These are phyloP conservation scores for Synanthedon myopaeformis DNA, from an alignment of 2,888 invertebrate species.

Conservation along the genomic window DNA sequence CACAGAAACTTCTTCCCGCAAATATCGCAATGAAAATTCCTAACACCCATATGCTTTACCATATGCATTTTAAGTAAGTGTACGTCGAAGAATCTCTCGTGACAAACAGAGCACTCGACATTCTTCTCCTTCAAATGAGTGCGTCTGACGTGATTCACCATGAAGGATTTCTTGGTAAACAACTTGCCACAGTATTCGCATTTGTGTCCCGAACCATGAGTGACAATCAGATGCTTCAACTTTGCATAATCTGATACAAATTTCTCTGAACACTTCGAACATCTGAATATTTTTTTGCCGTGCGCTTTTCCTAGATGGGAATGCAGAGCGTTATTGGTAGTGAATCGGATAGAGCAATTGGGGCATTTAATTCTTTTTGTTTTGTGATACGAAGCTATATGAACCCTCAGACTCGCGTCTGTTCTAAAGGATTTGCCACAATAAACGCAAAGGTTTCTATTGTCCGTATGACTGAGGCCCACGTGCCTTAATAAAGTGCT, in stretches of 20 bases:
- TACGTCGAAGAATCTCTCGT: conserved; percentile 38
- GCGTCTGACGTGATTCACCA: conserved; percentile 40
- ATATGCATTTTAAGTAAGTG: conserved; percentile 48
- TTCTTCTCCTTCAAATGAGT: conserved; percentile 50
- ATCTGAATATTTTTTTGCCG: conserved; percentile 30
- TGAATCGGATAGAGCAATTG: conserved; percentile 27
- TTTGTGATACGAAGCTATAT: conserved; percentile 32
- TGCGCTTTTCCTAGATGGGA: conserved; percentile 36
- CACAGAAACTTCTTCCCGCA: conserved; percentile 70
- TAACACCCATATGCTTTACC: conserved; percentile 59
- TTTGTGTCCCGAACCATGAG: conserved; percentile 40
- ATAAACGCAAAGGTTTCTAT: conserved; percentile 41
- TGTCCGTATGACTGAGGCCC: conserved; percentile 34
- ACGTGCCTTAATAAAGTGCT: conserved; percentile 37
- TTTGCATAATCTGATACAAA: conserved; percentile 38
- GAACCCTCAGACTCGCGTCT: conserved; percentile 38
- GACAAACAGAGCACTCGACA: conserved; percentile 39
- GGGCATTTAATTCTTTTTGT: conserved; percentile 26
- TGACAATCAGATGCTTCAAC: conserved; percentile 36
- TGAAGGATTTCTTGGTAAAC: conserved; percentile 40
- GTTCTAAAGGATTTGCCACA: conserved; percentile 42
- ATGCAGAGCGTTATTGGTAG: conserved; percentile 23
- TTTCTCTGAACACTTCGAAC: conserved; percentile 35
- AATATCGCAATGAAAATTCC: conserved; percentile 66
- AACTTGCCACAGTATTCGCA: conserved; percentile 38